Evolutionary conservation across 2,797 vertebrate species (phyloP), one percentile per base, ranked within the genome.

Genomic region (Acridotheres tristis): DNA sequence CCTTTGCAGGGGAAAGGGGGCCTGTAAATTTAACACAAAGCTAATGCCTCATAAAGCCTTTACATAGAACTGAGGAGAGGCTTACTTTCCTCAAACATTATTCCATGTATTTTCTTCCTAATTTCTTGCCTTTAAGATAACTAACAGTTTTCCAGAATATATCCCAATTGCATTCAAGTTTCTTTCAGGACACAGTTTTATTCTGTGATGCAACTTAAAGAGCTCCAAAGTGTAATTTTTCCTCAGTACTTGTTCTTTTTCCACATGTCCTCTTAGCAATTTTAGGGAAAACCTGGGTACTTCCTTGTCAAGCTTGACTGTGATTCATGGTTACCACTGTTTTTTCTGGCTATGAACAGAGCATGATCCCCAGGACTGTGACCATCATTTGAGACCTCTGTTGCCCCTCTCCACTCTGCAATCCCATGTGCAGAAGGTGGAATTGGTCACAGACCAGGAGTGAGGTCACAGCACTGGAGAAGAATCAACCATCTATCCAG

Each of bases 1-100:
- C 25, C 38, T 89, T 92, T 83, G 84, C 76, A 43, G 23, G n/a
- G 34, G 14, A 74, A 77, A 89, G 83, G 42, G 18, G 65, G 50
- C 10, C 50, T 43, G 55, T 91, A 95, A 95, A 93, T 91, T 84
- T 75, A 73, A 91, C 36, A 69, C 10, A 66, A 92, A 89, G 14
- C 30, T 2, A 4, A 80, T 65, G 57, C 34, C 38, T 91, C 82
- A 68, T 80, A 81, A 85, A 95, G 51, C 10, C 13, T 88, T 94
- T 73, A 63, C 7, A 38, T 0, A 73, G 55, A 86, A 34, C 27
- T 15, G 11, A 84, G 55, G 10, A 83, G 48, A 69, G 5, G 34
- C 45, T 92, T 89, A 45, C 6, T 88, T 85, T 77, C 26, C 40
- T 85, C 42, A 77, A 38, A 58, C 16, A 75, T 53, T 61, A 51